These are phyloP conservation scores for Semotilus atromaculatus DNA, from an alignment of 2,797 vertebrate genomes.

Conservation along the genomic window DNA sequence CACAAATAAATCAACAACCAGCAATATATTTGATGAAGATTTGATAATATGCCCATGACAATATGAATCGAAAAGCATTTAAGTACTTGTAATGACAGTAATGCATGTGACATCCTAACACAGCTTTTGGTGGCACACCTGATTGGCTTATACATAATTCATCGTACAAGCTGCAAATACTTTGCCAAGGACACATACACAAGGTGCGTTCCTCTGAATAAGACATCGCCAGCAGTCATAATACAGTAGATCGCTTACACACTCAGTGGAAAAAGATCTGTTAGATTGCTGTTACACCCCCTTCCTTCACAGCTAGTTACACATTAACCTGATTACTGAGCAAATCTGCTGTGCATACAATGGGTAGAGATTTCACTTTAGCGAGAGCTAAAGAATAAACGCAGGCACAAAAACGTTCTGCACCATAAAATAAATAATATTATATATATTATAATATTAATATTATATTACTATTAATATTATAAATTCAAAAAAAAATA, in stretches of 20 bases:
- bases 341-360: constrained; percentile 59
- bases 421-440: neutral
- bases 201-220: constrained; percentile 51
- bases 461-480: no score
- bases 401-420: neutral
- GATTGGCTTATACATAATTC: constrained; percentile 56
- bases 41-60: neutral
- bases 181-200: constrained; percentile 49
- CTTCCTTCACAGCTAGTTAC: constrained; percentile 58
- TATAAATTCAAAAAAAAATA: neutral
- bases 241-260: constrained; percentile 56
- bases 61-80: neutral
- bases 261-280: constrained; percentile 55
- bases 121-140: constrained; percentile 40
- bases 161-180: constrained; percentile 60
- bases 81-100: neutral
- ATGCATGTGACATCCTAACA: constrained; percentile 28
- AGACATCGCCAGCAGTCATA: constrained; percentile 60
- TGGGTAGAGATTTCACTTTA: constrained; percentile 54
- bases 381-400: constrained; percentile 14
- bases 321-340: constrained; percentile 67
- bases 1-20: constrained; percentile 14
- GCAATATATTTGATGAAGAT: neutral
- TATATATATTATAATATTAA: no score
- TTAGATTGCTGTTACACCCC: constrained; percentile 41